These are phyloP conservation scores for Metalampra italica DNA, from an alignment of 2,888 invertebrate species.

Conservation along the genomic window DNA sequence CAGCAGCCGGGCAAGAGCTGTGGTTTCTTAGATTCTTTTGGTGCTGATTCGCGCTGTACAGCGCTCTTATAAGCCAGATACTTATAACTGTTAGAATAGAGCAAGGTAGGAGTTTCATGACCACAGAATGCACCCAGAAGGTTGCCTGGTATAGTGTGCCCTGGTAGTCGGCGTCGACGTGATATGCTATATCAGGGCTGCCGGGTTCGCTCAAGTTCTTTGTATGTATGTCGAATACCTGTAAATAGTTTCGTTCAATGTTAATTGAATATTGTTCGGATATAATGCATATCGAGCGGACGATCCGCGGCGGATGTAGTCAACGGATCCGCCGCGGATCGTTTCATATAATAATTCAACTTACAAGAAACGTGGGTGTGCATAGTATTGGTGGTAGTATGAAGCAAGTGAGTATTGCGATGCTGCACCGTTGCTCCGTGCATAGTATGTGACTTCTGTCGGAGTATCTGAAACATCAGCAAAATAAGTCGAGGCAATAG, in stretches of 20 bases:
- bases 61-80: conserved; percentile 83
- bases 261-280: conserved; percentile 24
- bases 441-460: conserved; percentile 86
- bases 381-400: conserved; percentile 88
- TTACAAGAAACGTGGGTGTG: conserved; percentile 88
- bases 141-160: conserved; percentile 82
- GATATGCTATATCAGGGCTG: conserved; percentile 53
- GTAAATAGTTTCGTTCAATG: conserved; percentile 27
- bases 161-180: conserved; percentile 76
- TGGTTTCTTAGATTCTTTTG: conserved; percentile 84
- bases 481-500: too few species aligned
- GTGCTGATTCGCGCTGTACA: conserved; percentile 86
- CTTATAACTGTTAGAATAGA: conserved; percentile 86
- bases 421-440: conserved; percentile 86
- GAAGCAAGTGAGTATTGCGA: conserved; percentile 87
- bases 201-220: conserved; percentile 64
- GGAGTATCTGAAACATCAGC: conserved; percentile 82
- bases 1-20: conserved; percentile 74
- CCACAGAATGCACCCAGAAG: conserved; percentile 89
- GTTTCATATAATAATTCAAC: conserved; percentile 17
- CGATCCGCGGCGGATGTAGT: too few species aligned
- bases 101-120: conserved; percentile 90
- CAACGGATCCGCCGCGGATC: too few species aligned
- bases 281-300: too few species aligned
- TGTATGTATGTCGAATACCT: conserved; percentile 72